Evolutionary conservation across 2,888 invertebrate genomes (phyloP).

Genomic region (Oxyscelio sp.): DNA sequence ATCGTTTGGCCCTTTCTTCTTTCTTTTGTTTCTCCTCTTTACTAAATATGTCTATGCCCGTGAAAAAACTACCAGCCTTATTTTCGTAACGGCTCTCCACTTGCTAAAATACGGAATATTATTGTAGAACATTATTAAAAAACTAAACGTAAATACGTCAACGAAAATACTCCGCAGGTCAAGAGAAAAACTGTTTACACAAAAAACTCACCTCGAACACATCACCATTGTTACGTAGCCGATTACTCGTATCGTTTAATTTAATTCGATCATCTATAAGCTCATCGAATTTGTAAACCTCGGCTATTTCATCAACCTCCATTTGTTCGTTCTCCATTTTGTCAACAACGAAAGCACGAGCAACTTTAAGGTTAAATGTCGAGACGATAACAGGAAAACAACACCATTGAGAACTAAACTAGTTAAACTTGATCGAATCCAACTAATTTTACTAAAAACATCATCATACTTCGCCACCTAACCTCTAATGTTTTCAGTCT

Average conservation of each 20-base stretch:
- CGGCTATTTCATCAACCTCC: constrained; percentile 88
- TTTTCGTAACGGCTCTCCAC: constrained; percentile 82
- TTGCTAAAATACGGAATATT: constrained; percentile 61
- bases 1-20: constrained; percentile 90
- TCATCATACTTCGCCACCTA: no score
- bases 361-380: constrained; percentile 39
- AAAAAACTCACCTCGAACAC: constrained; percentile 60
- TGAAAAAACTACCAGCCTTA: constrained; percentile 87
- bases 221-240: constrained; percentile 43
- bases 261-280: constrained; percentile 64
- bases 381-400: no score
- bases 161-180: no score
- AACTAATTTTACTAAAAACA: no score
- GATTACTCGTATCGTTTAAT: constrained; percentile 55
- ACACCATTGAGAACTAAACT: no score
- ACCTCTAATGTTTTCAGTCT: no score
- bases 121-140: no score
- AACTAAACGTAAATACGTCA: background rate
- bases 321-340: constrained; percentile 89
- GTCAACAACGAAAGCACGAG: constrained; percentile 5
- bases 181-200: background rate
- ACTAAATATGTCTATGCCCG: constrained; percentile 89
- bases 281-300: constrained; percentile 78
- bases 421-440: no score
- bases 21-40: constrained; percentile 89